Conservation (phyloP, 2,888 invertebrate species). For the Noctua fimbriata region DNA sequence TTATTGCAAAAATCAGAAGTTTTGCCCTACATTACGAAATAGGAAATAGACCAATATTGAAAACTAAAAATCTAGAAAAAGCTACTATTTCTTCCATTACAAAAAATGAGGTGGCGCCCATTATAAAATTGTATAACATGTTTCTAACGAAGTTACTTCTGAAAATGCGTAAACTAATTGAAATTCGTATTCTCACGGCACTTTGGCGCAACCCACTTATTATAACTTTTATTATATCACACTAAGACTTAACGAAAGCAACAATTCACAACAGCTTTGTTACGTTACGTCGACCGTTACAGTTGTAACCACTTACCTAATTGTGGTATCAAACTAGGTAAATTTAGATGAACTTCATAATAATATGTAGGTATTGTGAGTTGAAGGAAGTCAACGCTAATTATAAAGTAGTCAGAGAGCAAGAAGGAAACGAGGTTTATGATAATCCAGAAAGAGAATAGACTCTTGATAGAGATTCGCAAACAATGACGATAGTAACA, state of each 20-base stretch:
- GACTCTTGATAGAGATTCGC: neutral
- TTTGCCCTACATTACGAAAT: neutral
- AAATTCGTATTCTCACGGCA: slow-evolving; percentile 68
- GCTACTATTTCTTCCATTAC: slow-evolving; percentile 48
- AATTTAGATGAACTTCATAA: slow-evolving; percentile 24
- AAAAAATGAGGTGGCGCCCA: slow-evolving; percentile 41
- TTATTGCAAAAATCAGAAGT: neutral
- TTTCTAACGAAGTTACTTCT: slow-evolving; percentile 45
- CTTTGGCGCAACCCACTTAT: slow-evolving; percentile 62
- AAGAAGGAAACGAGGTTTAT: neutral
- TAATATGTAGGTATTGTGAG: neutral
- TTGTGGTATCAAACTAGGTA: slow-evolving; percentile 46
- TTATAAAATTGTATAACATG: slow-evolving; percentile 58
- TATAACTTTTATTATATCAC: slow-evolving; percentile 64
- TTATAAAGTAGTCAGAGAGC: neutral
- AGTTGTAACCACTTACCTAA: slow-evolving; percentile 56
- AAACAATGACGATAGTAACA: slow-evolving; percentile 3
- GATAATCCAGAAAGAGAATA: neutral
- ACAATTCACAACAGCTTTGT: slow-evolving; percentile 64
- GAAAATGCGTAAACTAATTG: slow-evolving; percentile 58
- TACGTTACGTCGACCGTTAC: slow-evolving; percentile 56
- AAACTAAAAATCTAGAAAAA: slow-evolving; percentile 45
- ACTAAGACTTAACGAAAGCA: slow-evolving; percentile 58
- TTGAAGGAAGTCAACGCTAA: neutral
- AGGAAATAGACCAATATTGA: slow-evolving; percentile 17